Percentiles rank a stretch among this genome's conserved stretches.
These are phyloP conservation scores for Gymnobelideus leadbeateri DNA, from an alignment of 2,113 vertebrate species.

Conservation along the genomic window DNA sequence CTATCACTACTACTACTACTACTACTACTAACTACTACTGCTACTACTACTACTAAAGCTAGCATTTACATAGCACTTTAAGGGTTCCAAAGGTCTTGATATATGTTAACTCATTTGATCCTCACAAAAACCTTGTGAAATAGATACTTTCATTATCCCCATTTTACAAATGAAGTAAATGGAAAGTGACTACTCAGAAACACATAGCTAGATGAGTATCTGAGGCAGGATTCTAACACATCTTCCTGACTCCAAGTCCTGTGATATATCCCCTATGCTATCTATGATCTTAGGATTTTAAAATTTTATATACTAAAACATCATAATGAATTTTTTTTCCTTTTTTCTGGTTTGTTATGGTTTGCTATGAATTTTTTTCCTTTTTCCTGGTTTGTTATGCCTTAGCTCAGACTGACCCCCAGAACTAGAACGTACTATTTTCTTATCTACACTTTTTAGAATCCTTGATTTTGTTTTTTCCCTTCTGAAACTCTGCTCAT, in stretches of 20 bases:
- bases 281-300: not conserved
- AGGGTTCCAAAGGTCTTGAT: too few relatives aligned
- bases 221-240: not conserved
- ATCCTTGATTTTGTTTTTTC: not conserved
- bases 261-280: not conserved
- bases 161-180: too few relatives aligned
- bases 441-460: not conserved
- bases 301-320: not conserved
- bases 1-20: too few relatives aligned
- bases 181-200: not conserved
- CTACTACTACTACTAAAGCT: too few relatives aligned
- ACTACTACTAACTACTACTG: too few relatives aligned
- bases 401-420: not conserved
- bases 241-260: not conserved
- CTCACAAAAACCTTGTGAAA: too few relatives aligned
- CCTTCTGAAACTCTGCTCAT: not conserved
- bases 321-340: not conserved
- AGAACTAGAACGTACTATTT: not conserved
- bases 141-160: too few relatives aligned
- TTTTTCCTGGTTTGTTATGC: not conserved
- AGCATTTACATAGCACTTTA: too few relatives aligned
- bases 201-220: not conserved
- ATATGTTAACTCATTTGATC: too few relatives aligned
- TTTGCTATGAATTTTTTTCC: not conserved
- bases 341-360: too few relatives aligned